phyloP scores from a whole-genome alignment of 2,797 vertebrate genomes.

The Neoniphon sammara region DNA sequence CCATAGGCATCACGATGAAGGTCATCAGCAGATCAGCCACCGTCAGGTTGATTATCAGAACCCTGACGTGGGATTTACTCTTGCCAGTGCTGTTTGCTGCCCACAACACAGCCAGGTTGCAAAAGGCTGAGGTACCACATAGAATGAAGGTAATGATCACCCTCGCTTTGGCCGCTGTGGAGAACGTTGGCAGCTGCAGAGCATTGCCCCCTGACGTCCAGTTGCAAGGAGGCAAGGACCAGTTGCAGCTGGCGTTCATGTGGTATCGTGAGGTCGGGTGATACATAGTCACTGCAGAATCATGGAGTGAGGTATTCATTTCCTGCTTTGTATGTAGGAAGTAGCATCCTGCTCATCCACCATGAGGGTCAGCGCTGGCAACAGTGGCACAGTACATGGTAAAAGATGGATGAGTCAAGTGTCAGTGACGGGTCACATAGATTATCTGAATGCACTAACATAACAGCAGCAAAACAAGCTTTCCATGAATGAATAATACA shows the following conservation, averaged over 20 bases:
- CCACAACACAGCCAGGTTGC: constrained; percentile 86
- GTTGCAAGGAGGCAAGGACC: constrained; percentile 47
- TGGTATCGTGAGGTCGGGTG: constrained; percentile 39
- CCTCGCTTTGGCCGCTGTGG: constrained; percentile 83
- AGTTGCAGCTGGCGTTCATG: constrained; percentile 63
- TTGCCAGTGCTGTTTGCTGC: constrained; percentile 77
- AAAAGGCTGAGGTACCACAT: constrained; percentile 81
- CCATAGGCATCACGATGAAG: constrained; percentile 89
- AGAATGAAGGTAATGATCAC: constrained; percentile 86
- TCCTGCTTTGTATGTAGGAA: constrained; percentile 35
- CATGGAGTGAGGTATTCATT: constrained; percentile 62
- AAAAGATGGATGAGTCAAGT: constrained; percentile 23
- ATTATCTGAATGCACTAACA: constrained; percentile 2
- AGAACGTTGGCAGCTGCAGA: constrained; percentile 84
- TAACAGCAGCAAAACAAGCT: constrained; percentile 15
- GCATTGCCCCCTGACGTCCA: constrained; percentile 35
- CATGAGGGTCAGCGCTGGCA: constrained; percentile 42
- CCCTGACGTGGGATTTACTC: constrained; percentile 81
- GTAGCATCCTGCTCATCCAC: constrained; percentile 53
- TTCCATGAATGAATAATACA: constrained; percentile 26
- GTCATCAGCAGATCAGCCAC: constrained; percentile 87
- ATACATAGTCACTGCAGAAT: constrained; percentile 53
- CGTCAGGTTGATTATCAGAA: constrained; percentile 87
- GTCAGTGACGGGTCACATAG: not conserved
- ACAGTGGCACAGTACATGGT: constrained; percentile 13